Evolutionary conservation across 1,140 invertebrate genomes (phyloP), one percentile per base, ranked within the genome.

Genomic region (Pissodes strobi): DNA sequence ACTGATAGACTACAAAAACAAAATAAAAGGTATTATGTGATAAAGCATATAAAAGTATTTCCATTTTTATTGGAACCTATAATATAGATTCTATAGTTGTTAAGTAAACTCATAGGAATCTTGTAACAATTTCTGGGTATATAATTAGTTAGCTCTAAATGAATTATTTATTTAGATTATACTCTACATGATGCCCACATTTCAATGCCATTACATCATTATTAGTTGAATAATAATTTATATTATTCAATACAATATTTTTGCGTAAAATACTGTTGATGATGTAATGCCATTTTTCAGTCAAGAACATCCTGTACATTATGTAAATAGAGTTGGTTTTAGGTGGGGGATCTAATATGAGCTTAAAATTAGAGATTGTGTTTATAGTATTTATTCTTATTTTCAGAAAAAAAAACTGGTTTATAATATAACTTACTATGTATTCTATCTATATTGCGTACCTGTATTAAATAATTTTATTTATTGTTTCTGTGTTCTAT

Each of bases 21-120:
- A 30, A 1, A 27, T 15, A 23, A 12, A 27, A 55, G 18, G 57
- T 56, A 64, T 56, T 65, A 65, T 65, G 63, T 59, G 63, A 65
- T 65, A 52, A 65, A 30, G 55, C 63, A 65, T 65, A 65, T 25
- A 21, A 49, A 53, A 58, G 63, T 65, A 65, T 18, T 65, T 65
- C 62, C 62, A 64, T 49, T 64, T 64, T 64, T 56, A 56, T 30
- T 64, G 62, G 62, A 64, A 57, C 22, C 23, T 61, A 3, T 27
- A 27, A 5, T 27, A 27, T 27, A 27, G 25, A 9, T 5, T 27
- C 9, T 27, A 30, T 12, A n/a, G n/a, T 15, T 39, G n/a, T 21
- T 45, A 45, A 21, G 41, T 15, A 19, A 18, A 18, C 18, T 18
- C 12, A 19, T 45, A 45, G 12, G 41, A 45, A 8, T 2, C 19